phyloP scores from a whole-genome alignment of 2,888 invertebrate species.

The Agrochola macilenta region DNA sequence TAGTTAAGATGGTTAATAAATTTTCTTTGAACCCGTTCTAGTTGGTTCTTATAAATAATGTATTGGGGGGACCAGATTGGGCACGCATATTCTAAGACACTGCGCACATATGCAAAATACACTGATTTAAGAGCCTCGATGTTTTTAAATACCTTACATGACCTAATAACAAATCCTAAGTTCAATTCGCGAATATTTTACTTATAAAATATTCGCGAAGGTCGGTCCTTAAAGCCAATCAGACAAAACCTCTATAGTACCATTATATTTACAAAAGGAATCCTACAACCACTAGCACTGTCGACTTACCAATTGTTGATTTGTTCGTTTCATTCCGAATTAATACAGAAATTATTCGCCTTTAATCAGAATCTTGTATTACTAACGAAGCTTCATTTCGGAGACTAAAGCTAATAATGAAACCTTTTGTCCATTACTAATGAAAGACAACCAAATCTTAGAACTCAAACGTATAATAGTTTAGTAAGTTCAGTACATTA shows the following conservation, averaged over 20 bases:
- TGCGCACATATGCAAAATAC: too few relatives aligned
- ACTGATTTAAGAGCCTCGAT: too few relatives aligned
- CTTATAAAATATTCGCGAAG: background rate
- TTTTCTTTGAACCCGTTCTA: too few relatives aligned
- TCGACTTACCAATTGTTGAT: conserved; percentile 10
- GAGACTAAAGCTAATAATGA: conserved; percentile 9
- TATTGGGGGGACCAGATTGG: too few relatives aligned
- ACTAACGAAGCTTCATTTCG: conserved; percentile 11
- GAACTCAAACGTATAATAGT: background rate
- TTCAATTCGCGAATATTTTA: too few relatives aligned
- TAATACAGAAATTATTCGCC: conserved; percentile 14
- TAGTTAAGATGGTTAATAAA: too few relatives aligned
- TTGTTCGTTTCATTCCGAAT: conserved; percentile 9
- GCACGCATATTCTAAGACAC: too few relatives aligned
- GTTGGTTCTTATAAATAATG: too few relatives aligned
- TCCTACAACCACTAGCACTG: background rate
- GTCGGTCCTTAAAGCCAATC: background rate
- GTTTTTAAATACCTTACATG: too few relatives aligned
- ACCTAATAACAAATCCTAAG: too few relatives aligned
- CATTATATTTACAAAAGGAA: conserved; percentile 20
- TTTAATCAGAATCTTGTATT: conserved; percentile 5
- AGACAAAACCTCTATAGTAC: background rate
- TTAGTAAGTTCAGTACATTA: background rate
- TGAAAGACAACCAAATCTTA: background rate
- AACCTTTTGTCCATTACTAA: conserved; percentile 6